Conservation (phyloP, 2,888 invertebrate species). For the Neuroscelio doddi region DNA sequence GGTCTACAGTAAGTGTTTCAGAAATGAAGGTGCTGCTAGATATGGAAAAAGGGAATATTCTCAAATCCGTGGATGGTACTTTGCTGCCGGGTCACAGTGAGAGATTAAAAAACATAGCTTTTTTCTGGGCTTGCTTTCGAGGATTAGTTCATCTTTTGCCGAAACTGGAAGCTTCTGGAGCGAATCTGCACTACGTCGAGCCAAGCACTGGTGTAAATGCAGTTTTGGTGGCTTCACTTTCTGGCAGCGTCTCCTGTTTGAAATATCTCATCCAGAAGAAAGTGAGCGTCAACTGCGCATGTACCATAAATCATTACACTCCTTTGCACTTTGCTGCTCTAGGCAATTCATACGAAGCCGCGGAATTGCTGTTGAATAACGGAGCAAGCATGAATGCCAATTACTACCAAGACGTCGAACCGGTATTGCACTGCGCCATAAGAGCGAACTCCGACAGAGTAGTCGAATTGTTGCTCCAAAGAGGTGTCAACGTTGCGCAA, state of each 20-base stretch:
- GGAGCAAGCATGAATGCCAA: conserved; percentile 65
- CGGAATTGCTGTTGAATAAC: conserved; percentile 68
- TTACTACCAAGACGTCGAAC: conserved; percentile 64
- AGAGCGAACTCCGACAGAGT: conserved; percentile 64
- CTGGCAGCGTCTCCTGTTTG: conserved; percentile 82
- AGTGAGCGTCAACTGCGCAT: conserved; percentile 78
- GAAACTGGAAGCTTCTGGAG: conserved; percentile 79
- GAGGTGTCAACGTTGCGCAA: conserved; percentile 70
- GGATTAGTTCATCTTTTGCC: conserved; percentile 81
- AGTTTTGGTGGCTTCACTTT: conserved; percentile 83
- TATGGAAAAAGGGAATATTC: conserved; percentile 58
- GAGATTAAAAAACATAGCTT: conserved; percentile 76
- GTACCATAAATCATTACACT: conserved; percentile 58
- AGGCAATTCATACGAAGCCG: conserved; percentile 71
- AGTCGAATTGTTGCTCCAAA: conserved; percentile 68
- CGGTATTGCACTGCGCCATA: conserved; percentile 74
- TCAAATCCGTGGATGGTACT: conserved; percentile 37
- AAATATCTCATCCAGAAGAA: conserved; percentile 81
- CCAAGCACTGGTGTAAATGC: conserved; percentile 83
- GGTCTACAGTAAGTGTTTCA: conserved; percentile 59
- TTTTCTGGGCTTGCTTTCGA: conserved; percentile 86
- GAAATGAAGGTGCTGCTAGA: conserved; percentile 63
- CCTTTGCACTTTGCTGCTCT: conserved; percentile 74
- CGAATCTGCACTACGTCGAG: conserved; percentile 81
- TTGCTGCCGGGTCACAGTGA: conserved; percentile 40